A percentile compares a stretch with the other conserved stretches of the same genome.
These are phyloP conservation scores for Caenorhabditis sp. DNA, from an alignment of 2,888 invertebrate genomes.

Conservation along the genomic window DNA sequence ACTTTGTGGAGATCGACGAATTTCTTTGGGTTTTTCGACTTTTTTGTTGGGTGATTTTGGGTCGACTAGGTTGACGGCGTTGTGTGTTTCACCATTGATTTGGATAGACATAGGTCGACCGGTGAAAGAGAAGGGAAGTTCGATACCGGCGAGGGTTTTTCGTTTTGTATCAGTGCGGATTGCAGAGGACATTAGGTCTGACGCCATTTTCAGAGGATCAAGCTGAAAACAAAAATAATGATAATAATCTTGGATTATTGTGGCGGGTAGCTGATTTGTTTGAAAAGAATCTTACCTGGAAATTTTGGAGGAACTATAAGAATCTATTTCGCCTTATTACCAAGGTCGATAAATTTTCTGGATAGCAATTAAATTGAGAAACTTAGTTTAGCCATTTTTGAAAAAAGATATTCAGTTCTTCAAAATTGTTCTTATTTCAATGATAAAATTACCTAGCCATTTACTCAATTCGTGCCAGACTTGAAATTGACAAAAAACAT, in stretches of 20 bases:
- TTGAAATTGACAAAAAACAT: too few relatives aligned
- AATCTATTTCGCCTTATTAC: too few relatives aligned
- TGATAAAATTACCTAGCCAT: too few relatives aligned
- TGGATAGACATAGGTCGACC: constrained; percentile 40
- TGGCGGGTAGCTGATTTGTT: not conserved
- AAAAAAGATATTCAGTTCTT: too few relatives aligned
- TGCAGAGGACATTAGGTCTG: constrained; percentile 44
- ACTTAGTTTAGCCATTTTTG: too few relatives aligned
- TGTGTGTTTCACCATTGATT: constrained; percentile 36
- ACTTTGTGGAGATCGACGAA: constrained; percentile 16
- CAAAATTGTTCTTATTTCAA: too few relatives aligned
- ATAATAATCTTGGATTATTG: too few relatives aligned
- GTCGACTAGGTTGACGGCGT: constrained; percentile 28
- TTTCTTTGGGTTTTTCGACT: not conserved
- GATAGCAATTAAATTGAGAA: too few relatives aligned
- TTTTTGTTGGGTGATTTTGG: not conserved
- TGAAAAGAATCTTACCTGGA: too few relatives aligned
- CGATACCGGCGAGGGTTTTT: constrained; percentile 44
- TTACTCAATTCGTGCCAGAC: too few relatives aligned
- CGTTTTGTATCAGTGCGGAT: constrained; percentile 41
- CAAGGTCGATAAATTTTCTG: too few relatives aligned
- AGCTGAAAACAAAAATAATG: constrained; percentile 23
- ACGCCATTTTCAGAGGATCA: constrained; percentile 44
- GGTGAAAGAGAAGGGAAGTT: constrained; percentile 44
- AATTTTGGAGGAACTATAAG: too few relatives aligned